phyloP scores from a whole-genome alignment of 2,888 invertebrate genomes.

The Odontocerum albicorne region DNA sequence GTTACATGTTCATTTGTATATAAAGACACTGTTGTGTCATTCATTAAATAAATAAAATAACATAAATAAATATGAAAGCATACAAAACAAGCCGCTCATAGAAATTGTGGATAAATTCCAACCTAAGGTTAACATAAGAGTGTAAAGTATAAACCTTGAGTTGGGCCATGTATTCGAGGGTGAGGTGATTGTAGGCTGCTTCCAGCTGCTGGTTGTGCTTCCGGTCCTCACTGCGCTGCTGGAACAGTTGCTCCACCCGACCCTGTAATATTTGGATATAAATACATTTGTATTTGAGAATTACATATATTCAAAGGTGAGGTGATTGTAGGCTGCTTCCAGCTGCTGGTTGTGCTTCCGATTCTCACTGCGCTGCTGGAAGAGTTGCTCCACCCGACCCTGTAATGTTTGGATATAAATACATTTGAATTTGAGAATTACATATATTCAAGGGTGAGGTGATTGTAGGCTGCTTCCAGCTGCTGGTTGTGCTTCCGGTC shows the following conservation, averaged over 20 bases:
- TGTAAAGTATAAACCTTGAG: conserved; percentile 50
- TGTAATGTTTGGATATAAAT: too few relatives aligned
- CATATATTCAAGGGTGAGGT: conserved; percentile 55
- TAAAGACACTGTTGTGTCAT: too few relatives aligned
- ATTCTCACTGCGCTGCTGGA: conserved; percentile 46
- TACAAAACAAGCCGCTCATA: too few relatives aligned
- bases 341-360: conserved; percentile 55
- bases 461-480: conserved; percentile 58
- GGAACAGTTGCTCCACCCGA: conserved; percentile 20
- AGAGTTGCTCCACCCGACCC: conserved; percentile 18
- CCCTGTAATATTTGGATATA: conserved; percentile 1
- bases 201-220: conserved; percentile 57
- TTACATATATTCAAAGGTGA: conserved; percentile 54
- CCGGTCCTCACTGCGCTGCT: conserved; percentile 48
- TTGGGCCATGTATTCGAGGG: conserved; percentile 53
- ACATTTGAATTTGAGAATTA: too few relatives aligned
- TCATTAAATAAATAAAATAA: too few relatives aligned
- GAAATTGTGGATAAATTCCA: too few relatives aligned
- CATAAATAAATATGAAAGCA: too few relatives aligned
- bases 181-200: conserved; percentile 56
- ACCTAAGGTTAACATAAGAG: too few relatives aligned
- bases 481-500: conserved; percentile 56
- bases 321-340: conserved; percentile 57
- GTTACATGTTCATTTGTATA: too few relatives aligned
- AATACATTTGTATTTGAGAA: conserved; percentile 50